Evolutionary conservation across 2,113 vertebrate species (phyloP).

Genomic region (Barbus barbus): DNA sequence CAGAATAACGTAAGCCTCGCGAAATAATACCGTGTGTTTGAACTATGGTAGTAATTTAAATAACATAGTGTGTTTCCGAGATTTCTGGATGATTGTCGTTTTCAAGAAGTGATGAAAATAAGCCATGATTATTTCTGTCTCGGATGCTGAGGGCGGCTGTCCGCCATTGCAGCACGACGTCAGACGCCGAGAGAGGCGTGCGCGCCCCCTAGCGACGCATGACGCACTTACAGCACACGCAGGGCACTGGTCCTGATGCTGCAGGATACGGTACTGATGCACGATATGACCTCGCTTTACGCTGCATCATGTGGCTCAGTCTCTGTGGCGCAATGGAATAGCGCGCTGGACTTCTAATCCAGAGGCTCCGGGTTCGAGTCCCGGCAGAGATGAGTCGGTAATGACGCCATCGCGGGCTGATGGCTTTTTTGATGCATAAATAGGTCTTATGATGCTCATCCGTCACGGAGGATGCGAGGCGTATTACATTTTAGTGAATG

Average conservation of each 20-base stretch:
- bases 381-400: constrained; percentile 96
- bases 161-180: constrained; percentile 41
- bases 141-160: neutral
- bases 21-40: neutral
- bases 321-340: constrained; percentile 99
- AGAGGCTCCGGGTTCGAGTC: constrained; percentile 99
- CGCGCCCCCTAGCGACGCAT: constrained; percentile 67
- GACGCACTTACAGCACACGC: neutral
- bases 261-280: constrained; percentile 62
- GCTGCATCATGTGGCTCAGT: constrained; percentile 60
- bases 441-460: neutral
- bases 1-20: neutral
- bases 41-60: neutral
- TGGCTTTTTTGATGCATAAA: constrained; percentile 20
- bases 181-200: constrained; percentile 44
- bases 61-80: neutral
- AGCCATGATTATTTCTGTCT: neutral
- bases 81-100: neutral
- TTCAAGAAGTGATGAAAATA: neutral
- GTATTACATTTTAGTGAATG: neutral
- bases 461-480: neutral
- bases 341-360: constrained; percentile 99
- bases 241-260: constrained; percentile 78
- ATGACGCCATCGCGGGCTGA: neutral
- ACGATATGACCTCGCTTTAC: constrained; percentile 65